Evolutionary conservation across 2,797 vertebrate species (phyloP).

Genomic region (Carcharodon carcharias): DNA sequence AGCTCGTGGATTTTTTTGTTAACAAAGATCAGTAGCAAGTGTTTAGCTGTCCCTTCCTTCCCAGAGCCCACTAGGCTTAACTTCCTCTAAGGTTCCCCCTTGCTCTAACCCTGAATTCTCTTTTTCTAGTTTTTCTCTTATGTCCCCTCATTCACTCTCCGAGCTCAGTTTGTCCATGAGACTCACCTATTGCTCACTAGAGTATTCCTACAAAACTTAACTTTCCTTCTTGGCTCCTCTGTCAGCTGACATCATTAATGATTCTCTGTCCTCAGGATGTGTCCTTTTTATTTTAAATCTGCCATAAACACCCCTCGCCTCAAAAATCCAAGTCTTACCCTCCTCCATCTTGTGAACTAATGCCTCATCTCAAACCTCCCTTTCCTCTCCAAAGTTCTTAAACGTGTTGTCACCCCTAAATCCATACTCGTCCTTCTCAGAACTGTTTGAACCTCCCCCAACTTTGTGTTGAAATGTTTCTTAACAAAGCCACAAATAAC

Average conservation of each 20-base stretch:
- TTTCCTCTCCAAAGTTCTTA: no score
- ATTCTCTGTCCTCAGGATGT: background rate
- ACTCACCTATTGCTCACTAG: no score
- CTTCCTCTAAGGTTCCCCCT: background rate
- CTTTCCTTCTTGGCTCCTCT: background rate
- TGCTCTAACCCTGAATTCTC: background rate
- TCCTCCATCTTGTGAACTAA: no score
- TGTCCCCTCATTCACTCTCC: no score
- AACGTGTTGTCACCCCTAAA: no score
- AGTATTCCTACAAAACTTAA: background rate
- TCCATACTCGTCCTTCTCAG: no score
- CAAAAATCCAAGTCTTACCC: background rate
- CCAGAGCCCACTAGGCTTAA: background rate
- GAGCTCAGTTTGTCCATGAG: no score
- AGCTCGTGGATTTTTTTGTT: background rate
- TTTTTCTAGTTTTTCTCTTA: background rate
- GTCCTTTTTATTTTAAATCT: background rate
- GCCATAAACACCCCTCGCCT: background rate
- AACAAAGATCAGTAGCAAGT: background rate
- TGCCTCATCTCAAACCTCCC: no score
- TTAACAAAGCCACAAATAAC: no score
- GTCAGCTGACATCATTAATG: background rate
- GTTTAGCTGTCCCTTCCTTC: background rate
- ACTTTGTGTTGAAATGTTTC: no score
- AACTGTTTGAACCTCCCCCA: no score